Evolutionary conservation across 1,140 invertebrate genomes (phyloP).

Genomic region (Elymnias hypermnestra): DNA sequence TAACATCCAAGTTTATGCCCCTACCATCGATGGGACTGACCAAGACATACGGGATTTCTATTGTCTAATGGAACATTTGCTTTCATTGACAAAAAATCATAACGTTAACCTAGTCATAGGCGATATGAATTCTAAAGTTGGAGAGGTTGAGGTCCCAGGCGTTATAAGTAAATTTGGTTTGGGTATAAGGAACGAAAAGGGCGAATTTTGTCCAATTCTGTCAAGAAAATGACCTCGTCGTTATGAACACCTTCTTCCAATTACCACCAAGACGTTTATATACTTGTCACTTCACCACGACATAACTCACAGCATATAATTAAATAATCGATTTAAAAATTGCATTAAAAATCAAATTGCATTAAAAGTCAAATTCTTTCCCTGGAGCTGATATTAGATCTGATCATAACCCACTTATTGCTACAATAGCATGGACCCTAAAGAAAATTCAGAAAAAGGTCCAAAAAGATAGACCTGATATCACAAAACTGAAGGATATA

Average conservation of each 20-base stretch:
- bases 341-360: slow-evolving; percentile 32
- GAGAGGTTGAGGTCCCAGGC: slow-evolving; percentile 6
- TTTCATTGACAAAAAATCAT: slow-evolving; percentile 9
- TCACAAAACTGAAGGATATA: slow-evolving; percentile 8
- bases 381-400: slow-evolving; percentile 13
- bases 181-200: slow-evolving; percentile 18
- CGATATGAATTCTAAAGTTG: slow-evolving; percentile 23
- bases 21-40: slow-evolving; percentile 27
- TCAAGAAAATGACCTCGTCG: slow-evolving; percentile 30
- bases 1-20: slow-evolving; percentile 45
- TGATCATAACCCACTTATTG: slow-evolving; percentile 41
- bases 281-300: slow-evolving; percentile 45
- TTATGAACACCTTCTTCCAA: slow-evolving; percentile 42
- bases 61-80: slow-evolving; percentile 5
- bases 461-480: not conserved
- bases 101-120: slow-evolving; percentile 17
- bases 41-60: slow-evolving; percentile 17
- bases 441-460: slow-evolving; percentile 9
- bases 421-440: slow-evolving; percentile 4
- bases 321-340: slow-evolving; percentile 40
- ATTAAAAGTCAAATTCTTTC: slow-evolving; percentile 32
- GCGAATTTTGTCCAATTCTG: slow-evolving; percentile 35
- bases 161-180: not conserved
- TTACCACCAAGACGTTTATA: slow-evolving; percentile 36
- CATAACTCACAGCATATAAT: slow-evolving; percentile 30